Evolutionary conservation across 1,140 invertebrate species (phyloP), one percentile per base, ranked within the genome.

Genomic region (Micrasema minimum): DNA sequence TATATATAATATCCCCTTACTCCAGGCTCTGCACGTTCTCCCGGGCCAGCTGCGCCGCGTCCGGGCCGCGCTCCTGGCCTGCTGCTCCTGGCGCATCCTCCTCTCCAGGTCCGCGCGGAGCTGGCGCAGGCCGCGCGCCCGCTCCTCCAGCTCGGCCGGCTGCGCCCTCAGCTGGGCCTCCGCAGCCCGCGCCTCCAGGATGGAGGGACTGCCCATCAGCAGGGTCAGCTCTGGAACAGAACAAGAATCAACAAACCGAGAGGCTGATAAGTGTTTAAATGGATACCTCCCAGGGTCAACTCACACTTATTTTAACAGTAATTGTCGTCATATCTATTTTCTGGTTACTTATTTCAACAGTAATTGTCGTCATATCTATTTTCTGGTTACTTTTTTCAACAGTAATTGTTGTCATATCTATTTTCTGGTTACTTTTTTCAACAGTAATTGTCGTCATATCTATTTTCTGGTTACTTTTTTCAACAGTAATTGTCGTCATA

Each of bases 41-140:
- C 22, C 14, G 2, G 2, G 12, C 43, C 41, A 6, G 23, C 0
- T 45, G 41, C 61, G 48, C 18, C 5, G 6, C 0, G 22, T 14
- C 61, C 43, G 12, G 31, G 31, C 10, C 5, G 26, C 6, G 7
- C 18, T 12, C 12, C 26, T 53, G 64, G 14, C n/a, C n/a, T 37
- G 26, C 7, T 9, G 4, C 22, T 22, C 64, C 2, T 37, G n/a
- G 1, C 14, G 6, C n/a, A 66, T 46, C 1, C 0, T 5, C 26
- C 43, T 16, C 48, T 66, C 48, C 2, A 66, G 64, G 1, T 66
- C 38, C 3, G 16, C 14, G 18, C 48, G 9, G 1, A 6, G 3
- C 64, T 65, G 64, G 10, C 26, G 20, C 23, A 53, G 14, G 0
- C 14, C 46, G 6, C 48, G 45, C 22, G 64, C 48, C 23, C 53